Evolutionary conservation across 2,797 vertebrate genomes (phyloP).

Genomic region (Pangasius larnaudii): DNA sequence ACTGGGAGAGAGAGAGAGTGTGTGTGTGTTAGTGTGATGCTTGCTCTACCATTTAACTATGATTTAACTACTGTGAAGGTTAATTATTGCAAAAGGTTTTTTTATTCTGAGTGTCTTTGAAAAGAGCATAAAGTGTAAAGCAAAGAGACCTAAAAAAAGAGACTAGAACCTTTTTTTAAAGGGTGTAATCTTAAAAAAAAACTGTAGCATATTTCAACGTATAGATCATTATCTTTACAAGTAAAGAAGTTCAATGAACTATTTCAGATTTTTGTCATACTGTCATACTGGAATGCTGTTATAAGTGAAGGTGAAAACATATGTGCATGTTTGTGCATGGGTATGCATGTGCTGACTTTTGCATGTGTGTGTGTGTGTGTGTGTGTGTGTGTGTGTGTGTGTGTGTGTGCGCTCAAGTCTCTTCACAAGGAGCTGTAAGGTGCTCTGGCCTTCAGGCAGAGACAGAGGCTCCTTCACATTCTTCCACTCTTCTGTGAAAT

Average conservation of each 20-base stretch:
- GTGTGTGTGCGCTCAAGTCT: not conserved
- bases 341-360: not conserved
- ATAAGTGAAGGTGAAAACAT: not conserved
- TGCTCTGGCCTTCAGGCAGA: constrained; percentile 34
- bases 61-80: not conserved
- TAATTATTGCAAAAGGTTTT: not conserved
- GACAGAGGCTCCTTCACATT: constrained; percentile 43
- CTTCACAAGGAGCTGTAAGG: constrained; percentile 33
- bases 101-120: not conserved
- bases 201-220: not conserved
- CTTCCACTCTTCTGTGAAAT: constrained; percentile 52
- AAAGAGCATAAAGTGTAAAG: not conserved
- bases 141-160: not conserved
- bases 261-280: not conserved
- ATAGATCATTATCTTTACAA: not conserved
- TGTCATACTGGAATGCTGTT: not conserved
- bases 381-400: constrained; percentile 1
- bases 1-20: not conserved
- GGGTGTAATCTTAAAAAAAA: not conserved
- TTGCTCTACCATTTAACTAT: not conserved
- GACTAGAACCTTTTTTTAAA: not conserved
- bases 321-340: constrained; percentile 14
- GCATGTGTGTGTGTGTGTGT: constrained; percentile 8
- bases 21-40: not conserved
- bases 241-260: not conserved